A percentile compares a stretch with the other conserved stretches of the same genome.
Conservation (phyloP, 2,797 vertebrate genomes). For the Betta splendens region DNA sequence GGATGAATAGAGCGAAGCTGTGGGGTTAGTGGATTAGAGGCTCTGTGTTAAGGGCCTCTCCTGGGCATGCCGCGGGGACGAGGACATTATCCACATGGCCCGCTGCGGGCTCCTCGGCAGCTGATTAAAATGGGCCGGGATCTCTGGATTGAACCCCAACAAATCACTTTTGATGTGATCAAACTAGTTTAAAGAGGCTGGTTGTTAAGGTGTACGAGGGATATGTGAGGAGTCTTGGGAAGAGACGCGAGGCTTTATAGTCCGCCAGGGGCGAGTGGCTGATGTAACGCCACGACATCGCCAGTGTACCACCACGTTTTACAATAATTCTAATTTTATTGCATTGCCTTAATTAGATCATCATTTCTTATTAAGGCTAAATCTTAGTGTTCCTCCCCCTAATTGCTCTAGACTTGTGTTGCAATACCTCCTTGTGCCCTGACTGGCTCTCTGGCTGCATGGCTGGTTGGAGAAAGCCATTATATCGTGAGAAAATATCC, state of each 20-base stretch:
- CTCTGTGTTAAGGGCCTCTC: constrained; percentile 73
- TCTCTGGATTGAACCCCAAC: constrained; percentile 66
- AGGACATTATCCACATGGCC: constrained; percentile 83
- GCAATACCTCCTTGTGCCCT: constrained; percentile 38
- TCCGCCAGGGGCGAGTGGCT: constrained; percentile 65
- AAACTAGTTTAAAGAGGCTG: constrained; percentile 76
- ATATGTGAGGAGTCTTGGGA: constrained; percentile 64
- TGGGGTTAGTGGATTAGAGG: constrained; percentile 78
- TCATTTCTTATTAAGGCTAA: constrained; percentile 50
- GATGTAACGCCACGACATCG: constrained; percentile 74
- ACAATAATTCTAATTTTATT: constrained; percentile 57
- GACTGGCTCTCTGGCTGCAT: constrained; percentile 47
- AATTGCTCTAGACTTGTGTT: constrained; percentile 55
- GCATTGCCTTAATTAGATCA: constrained; percentile 17
- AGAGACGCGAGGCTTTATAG: constrained; percentile 42
- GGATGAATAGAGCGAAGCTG: constrained; percentile 73
- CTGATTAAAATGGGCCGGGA: constrained; percentile 77
- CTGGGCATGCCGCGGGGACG: constrained; percentile 68
- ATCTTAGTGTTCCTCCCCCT: constrained; percentile 39
- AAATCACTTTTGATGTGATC: constrained; percentile 75
- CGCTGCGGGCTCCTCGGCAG: constrained; percentile 67
- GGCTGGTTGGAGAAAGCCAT: constrained; percentile 47
- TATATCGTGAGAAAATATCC: constrained; percentile 67
- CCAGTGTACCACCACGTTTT: constrained; percentile 39
- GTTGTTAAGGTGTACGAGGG: constrained; percentile 71